Conservation (phyloP, 2,888 invertebrate species). For the Lasioglossum calceatum region DNA sequence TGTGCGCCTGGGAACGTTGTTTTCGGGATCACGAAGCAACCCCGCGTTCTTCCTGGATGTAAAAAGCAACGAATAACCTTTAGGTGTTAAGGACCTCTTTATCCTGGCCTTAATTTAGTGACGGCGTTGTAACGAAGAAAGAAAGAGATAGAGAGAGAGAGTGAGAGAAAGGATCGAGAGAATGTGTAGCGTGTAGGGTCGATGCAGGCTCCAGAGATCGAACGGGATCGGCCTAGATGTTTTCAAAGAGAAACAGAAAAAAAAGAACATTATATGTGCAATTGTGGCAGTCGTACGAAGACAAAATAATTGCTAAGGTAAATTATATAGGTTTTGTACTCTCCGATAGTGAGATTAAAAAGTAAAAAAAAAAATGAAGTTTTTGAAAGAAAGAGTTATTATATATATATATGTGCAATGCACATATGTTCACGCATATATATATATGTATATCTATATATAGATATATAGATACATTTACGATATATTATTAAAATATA, state of each 20-base stretch:
- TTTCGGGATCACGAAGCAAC: neutral
- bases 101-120: constrained; percentile 12
- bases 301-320: constrained; percentile 82
- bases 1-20: neutral
- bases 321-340: constrained; percentile 70
- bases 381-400: constrained; percentile 52
- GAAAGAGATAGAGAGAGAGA: neutral
- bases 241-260: neutral
- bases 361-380: constrained; percentile 17
- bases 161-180: neutral
- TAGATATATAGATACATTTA: neutral
- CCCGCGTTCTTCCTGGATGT: constrained; percentile 46
- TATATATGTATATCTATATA: neutral
- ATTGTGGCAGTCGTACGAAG: constrained; percentile 66
- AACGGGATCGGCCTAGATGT: constrained; percentile 46
- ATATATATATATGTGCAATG: constrained; percentile 30
- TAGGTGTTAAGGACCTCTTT: constrained; percentile 2
- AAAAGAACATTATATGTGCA: constrained; percentile 39
- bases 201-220: neutral
- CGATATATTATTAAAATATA: constrained; percentile 20
- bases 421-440: constrained; percentile 2
- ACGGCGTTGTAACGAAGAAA: constrained; percentile 7
- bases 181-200: constrained; percentile 2
- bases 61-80: constrained; percentile 19
- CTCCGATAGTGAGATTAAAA: constrained; percentile 40